Percentiles rank a stretch among this genome's conserved stretches.
phyloP scores from a whole-genome alignment of 2,113 vertebrate genomes.

The Actinemys pallida region DNA sequence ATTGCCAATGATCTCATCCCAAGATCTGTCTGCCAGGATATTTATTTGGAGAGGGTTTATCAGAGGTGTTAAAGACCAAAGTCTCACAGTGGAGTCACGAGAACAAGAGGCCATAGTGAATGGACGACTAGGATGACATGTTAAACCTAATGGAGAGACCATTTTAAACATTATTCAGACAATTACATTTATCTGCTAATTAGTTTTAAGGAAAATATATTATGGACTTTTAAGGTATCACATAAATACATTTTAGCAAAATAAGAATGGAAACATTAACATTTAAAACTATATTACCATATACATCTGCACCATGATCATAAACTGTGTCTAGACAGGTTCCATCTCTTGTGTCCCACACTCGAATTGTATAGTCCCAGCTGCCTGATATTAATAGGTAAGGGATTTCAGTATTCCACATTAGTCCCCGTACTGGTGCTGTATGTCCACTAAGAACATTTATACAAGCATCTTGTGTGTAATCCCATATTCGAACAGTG shows the following conservation, averaged over 20 bases:
- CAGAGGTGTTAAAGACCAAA: constrained; percentile 94
- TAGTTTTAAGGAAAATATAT: neutral
- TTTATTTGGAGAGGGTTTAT: constrained; percentile 90
- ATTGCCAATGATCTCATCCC: constrained; percentile 94
- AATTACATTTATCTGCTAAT: neutral
- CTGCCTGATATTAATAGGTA: constrained; percentile 96
- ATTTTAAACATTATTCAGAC: constrained; percentile 8
- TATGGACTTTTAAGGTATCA: neutral
- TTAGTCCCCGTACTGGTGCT: constrained; percentile 92
- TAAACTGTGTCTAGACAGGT: constrained; percentile 92
- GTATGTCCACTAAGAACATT: constrained; percentile 92
- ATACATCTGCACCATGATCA: constrained; percentile 97
- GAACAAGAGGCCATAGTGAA: constrained; percentile 99
- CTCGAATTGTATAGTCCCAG: constrained; percentile 97
- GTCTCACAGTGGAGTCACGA: constrained; percentile 95
- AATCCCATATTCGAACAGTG: constrained; percentile 97
- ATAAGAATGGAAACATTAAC: neutral
- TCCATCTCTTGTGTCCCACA: constrained; percentile 97
- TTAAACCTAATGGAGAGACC: constrained; percentile 83
- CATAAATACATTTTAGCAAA: neutral
- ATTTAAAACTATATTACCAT: constrained; percentile 82
- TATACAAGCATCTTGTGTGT: constrained; percentile 96
- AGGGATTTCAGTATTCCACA: constrained; percentile 98
- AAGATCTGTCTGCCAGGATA: constrained; percentile 88
- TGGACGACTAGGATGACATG: constrained; percentile 91